Conservation (phyloP, 2,797 vertebrate species). For the Garrulus glandarius region DNA sequence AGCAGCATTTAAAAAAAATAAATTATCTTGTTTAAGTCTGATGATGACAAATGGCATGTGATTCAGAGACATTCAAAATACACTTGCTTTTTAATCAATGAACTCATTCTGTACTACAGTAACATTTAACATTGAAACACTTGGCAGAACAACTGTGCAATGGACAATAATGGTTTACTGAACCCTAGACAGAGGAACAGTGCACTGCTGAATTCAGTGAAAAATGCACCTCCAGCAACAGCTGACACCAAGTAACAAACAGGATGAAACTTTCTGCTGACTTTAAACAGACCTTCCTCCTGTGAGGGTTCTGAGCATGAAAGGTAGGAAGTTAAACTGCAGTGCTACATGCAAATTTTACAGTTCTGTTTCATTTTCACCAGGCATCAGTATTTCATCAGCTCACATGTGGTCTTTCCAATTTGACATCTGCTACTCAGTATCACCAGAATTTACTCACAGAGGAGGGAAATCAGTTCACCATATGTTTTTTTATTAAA, state of each 20-base stretch:
- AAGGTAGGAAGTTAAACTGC: neutral
- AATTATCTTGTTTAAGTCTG: neutral
- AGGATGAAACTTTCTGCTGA: neutral
- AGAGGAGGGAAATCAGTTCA: neutral
- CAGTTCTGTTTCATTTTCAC: neutral
- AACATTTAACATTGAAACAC: neutral
- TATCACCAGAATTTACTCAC: conserved; percentile 14
- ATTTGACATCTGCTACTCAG: neutral
- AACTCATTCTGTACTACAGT: neutral
- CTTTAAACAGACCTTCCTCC: neutral
- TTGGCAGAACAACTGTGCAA: neutral
- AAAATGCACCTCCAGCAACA: neutral
- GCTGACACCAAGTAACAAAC: neutral
- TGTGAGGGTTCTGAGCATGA: neutral
- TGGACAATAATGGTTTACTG: neutral
- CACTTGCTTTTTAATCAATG: neutral
- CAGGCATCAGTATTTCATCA: neutral
- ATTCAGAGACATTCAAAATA: neutral
- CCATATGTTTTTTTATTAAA: neutral
- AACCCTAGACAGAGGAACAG: neutral
- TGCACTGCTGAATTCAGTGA: neutral
- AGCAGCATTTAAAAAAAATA: neutral
- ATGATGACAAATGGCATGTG: neutral
- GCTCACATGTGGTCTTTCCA: neutral
- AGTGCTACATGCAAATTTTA: neutral